Evolutionary conservation across 2,888 invertebrate genomes (phyloP).

Genomic region (Noctua comes): DNA sequence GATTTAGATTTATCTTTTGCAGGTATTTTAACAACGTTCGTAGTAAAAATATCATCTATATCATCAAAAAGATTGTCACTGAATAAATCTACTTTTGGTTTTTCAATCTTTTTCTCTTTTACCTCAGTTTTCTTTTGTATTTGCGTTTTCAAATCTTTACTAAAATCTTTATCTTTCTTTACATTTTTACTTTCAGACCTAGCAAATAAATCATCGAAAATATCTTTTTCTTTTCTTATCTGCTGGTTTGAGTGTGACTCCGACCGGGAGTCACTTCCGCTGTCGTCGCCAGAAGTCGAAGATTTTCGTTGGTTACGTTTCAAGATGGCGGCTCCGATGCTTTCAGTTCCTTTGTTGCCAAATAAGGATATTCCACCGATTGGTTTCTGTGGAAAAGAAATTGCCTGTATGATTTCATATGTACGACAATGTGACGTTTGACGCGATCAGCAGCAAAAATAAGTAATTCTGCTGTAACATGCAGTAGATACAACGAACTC

Average conservation of each 20-base stretch:
- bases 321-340: slow-evolving; percentile 85
- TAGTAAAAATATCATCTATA: slow-evolving; percentile 85
- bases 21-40: slow-evolving; percentile 73
- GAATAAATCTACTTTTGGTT: slow-evolving; percentile 80
- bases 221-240: slow-evolving; percentile 74
- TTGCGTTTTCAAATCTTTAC: slow-evolving; percentile 52
- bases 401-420: background rate
- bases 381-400: slow-evolving; percentile 88
- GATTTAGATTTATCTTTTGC: slow-evolving; percentile 51
- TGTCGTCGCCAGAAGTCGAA: slow-evolving; percentile 77
- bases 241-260: slow-evolving; percentile 47
- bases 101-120: slow-evolving; percentile 62
- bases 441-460: background rate
- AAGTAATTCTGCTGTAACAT: background rate
- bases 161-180: slow-evolving; percentile 47
- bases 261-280: slow-evolving; percentile 59
- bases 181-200: slow-evolving; percentile 72
- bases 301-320: slow-evolving; percentile 79
- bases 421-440: background rate
- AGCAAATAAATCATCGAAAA: slow-evolving; percentile 83
- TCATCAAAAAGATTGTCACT: slow-evolving; percentile 87
- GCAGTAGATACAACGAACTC: background rate
- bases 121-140: slow-evolving; percentile 54
- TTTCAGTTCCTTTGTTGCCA: slow-evolving; percentile 84
- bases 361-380: slow-evolving; percentile 91